Conservation (phyloP, 2,888 invertebrate species). For the Unio delphinus region DNA sequence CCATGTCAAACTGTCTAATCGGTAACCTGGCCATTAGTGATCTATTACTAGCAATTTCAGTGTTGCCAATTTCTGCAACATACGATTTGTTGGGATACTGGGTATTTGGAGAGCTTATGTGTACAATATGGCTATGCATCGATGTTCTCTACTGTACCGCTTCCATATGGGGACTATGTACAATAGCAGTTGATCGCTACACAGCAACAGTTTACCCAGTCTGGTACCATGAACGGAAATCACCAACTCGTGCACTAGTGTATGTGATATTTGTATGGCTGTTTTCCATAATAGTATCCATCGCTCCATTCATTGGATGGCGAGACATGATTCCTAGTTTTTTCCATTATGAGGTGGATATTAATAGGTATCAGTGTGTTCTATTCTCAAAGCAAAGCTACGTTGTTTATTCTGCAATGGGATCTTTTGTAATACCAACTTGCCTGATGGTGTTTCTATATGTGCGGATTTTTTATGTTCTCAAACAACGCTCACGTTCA, state of each 20-base stretch:
- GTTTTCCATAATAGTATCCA: conserved; percentile 67
- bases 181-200: conserved; percentile 71
- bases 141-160: conserved; percentile 72
- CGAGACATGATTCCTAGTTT: conserved; percentile 59
- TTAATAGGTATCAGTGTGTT: conserved; percentile 63
- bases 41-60: conserved; percentile 68
- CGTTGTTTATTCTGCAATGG: conserved; percentile 70
- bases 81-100: conserved; percentile 69
- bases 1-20: conserved; percentile 71
- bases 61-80: conserved; percentile 68
- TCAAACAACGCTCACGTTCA: conserved; percentile 59
- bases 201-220: conserved; percentile 71
- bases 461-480: conserved; percentile 67
- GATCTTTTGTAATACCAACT: conserved; percentile 70
- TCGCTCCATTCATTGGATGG: conserved; percentile 70
- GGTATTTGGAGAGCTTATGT: conserved; percentile 68
- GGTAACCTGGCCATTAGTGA: conserved; percentile 71
- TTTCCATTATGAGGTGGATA: conserved; percentile 48
- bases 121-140: conserved; percentile 65
- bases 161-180: conserved; percentile 71
- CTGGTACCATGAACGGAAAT: conserved; percentile 69
- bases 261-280: conserved; percentile 71
- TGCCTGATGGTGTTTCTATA: conserved; percentile 69
- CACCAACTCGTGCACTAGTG: conserved; percentile 61
- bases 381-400: conserved; percentile 68